Base-by-base conservation (phyloP, 2,888 invertebrate genomes). In the Tenthredo notha region DNA sequence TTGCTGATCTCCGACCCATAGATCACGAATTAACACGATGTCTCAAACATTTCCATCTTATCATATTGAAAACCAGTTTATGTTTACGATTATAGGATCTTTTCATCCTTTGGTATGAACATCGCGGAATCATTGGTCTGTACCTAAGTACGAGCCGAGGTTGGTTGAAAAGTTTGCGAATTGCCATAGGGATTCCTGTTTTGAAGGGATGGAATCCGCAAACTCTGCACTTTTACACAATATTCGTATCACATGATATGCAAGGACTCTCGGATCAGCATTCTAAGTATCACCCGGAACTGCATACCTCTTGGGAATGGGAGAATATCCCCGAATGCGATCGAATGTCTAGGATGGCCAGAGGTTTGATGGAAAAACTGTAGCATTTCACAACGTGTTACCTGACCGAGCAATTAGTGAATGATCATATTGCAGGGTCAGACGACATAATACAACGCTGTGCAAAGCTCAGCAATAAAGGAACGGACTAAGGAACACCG, bases 281-380 rank as follows among this genome's bases (percentile, higher is more conserved):
- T 93, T 91, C 93, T 92, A 93, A 93, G 93, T 93, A 93, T 92
- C 92, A 93, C 91, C 90, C 92, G 90, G 92, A 91, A 89, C 93
- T 93, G 93, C 93, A 93, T 93, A 93, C 93, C 93, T 93, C 92
- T 92, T 87, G 75, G 84, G 54, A 58, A 78, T 18, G 72, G 61
- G 85, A 78, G 33, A 58, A 77, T 77, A 78, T 84, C 67, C 85
- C 75, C 85, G 90, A 90, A 91, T 88, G 86, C 85, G 89, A 83
- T 83, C 87, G 89, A 88, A 86, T 90, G 90, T 90, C 88, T 89
- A 86, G 89, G 88, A 88, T 86, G 87, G 87, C 67, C 47, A 21
- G 43, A 83, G 80, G 47, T 21, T 74, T 33, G 21, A 25, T 61
- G 88, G 80, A 67, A 88, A 85, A 88, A 88, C 85, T 87, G 21